These are phyloP conservation scores for Cerceris rybyensis DNA, from an alignment of 2,888 invertebrate genomes.

Conservation along the genomic window DNA sequence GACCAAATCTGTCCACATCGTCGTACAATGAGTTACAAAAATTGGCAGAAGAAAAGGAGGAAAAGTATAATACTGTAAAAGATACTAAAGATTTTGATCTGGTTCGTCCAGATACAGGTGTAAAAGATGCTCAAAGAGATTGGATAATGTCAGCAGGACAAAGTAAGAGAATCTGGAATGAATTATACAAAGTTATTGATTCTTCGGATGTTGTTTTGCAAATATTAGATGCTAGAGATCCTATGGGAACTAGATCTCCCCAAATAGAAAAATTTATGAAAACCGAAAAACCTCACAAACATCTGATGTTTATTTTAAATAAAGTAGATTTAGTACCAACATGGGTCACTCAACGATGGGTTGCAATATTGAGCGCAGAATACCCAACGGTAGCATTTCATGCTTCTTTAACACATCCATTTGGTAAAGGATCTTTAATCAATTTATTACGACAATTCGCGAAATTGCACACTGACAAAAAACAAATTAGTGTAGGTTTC, in stretches of 20 bases:
- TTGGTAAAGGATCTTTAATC: constrained; percentile 98
- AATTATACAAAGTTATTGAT: constrained; percentile 99
- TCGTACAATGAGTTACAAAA: constrained; percentile 91
- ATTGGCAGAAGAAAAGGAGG: constrained; percentile 87
- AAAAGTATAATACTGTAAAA: constrained; percentile 90
- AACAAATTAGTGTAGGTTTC: constrained; percentile 99
- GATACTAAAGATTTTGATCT: constrained; percentile 89
- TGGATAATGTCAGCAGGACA: constrained; percentile 98
- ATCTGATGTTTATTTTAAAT: constrained; percentile 97
- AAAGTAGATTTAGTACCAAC: constrained; percentile 98
- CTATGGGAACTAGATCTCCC: constrained; percentile 96
- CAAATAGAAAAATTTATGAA: constrained; percentile 94
- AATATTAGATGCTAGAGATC: constrained; percentile 98
- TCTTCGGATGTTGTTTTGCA: constrained; percentile 98
- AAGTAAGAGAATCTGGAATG: constrained; percentile 99
- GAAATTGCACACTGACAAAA: constrained; percentile 97
- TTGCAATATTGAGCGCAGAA: constrained; percentile 95
- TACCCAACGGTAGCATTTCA: constrained; percentile 99
- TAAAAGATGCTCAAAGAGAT: constrained; percentile 91
- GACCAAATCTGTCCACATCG: constrained; percentile 90
- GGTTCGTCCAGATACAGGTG: constrained; percentile 90
- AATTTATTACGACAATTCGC: constrained; percentile 97
- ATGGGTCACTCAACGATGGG: constrained; percentile 99
- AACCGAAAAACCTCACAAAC: constrained; percentile 98
- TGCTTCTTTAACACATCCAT: constrained; percentile 98